Conservation (phyloP, 2,113 vertebrate species). For the Pterocles orientalis region DNA sequence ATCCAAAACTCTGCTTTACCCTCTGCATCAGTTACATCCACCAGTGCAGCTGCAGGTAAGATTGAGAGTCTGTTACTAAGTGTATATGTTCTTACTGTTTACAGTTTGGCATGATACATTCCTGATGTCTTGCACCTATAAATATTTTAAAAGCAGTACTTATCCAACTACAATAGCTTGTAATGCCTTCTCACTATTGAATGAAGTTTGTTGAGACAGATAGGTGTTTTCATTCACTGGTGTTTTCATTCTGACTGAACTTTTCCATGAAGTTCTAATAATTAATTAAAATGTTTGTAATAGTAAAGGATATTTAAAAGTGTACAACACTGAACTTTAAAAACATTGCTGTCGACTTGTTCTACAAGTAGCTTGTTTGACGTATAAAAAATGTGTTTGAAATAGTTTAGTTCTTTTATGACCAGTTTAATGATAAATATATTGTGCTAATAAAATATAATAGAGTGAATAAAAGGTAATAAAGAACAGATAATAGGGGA, state of each 20-base stretch:
- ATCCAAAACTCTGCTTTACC: slow-evolving; percentile 92
- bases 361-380: neutral
- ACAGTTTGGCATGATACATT: neutral
- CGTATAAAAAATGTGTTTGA: neutral
- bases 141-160: neutral
- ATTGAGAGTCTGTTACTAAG: neutral
- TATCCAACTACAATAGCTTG: neutral
- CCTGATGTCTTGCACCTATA: neutral
- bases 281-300: neutral
- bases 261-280: neutral
- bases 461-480: neutral
- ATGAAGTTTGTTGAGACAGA: neutral
- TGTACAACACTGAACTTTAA: neutral
- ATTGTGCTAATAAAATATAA: neutral
- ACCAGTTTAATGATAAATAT: neutral
- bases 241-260: neutral
- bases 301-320: neutral
- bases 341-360: neutral
- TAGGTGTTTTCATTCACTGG: neutral
- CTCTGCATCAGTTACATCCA: slow-evolving; percentile 89
- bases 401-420: neutral
- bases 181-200: neutral
- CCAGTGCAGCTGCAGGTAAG: slow-evolving; percentile 89
- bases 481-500: neutral
- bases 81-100: neutral